These are phyloP conservation scores for Caenorhabditis sp. DNA, from an alignment of 2,888 invertebrate species.

Conservation along the genomic window DNA sequence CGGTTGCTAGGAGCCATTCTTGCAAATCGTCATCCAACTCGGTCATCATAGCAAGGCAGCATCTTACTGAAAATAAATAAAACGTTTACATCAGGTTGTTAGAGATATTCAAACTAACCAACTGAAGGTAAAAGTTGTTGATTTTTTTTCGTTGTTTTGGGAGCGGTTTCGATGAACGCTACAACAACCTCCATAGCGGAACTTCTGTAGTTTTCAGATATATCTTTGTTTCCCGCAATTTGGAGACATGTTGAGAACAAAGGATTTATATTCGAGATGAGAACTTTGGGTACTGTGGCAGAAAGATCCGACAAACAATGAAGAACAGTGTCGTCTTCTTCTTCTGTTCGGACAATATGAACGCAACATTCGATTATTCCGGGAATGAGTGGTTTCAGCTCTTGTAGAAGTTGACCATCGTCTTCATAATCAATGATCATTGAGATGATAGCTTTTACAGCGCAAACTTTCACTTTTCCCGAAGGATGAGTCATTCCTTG, in stretches of 20 bases:
- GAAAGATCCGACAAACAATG: conserved; percentile 93
- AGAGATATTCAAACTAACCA: not conserved
- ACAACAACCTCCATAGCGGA: conserved; percentile 86
- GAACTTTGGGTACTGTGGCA: conserved; percentile 89
- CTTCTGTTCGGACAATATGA: conserved; percentile 83
- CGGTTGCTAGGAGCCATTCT: conserved; percentile 85
- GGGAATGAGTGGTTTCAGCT: conserved; percentile 80
- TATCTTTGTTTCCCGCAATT: conserved; percentile 69
- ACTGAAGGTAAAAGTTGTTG: conserved; percentile 76
- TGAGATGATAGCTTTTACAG: conserved; percentile 75
- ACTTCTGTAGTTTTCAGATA: conserved; percentile 81
- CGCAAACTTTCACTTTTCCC: conserved; percentile 73
- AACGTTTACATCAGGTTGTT: conserved; percentile 13
- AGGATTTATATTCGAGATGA: conserved; percentile 86
- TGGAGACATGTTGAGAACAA: conserved; percentile 86
- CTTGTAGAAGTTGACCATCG: conserved; percentile 85
- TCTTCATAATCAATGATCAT: conserved; percentile 92
- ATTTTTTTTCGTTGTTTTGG: conserved; percentile 93
- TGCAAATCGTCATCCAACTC: conserved; percentile 91
- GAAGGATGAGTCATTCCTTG: conserved; percentile 15
- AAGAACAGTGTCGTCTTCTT: conserved; percentile 82
- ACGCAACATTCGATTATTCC: conserved; percentile 77
- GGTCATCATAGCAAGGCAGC: conserved; percentile 91
- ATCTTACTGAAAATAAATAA: conserved; percentile 76
- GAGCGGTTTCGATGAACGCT: conserved; percentile 88